Evolutionary conservation across 2,797 vertebrate species (phyloP), one percentile per base, ranked within the genome.

Genomic region (Ctenosaura bakeri): DNA sequence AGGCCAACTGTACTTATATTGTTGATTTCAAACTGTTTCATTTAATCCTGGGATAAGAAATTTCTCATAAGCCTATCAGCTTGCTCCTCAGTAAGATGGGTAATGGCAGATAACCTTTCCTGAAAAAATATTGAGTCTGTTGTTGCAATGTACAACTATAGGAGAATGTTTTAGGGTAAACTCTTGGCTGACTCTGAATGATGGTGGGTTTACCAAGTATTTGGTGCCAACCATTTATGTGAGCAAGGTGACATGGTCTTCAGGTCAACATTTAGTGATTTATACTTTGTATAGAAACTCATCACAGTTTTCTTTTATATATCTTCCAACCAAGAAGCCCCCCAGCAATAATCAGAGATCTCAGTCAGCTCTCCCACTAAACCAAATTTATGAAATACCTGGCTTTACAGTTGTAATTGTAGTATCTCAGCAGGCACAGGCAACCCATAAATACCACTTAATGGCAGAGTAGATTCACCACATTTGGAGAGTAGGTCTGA

Each of bases 231-330:
- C 22, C 13, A 62, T 87, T 87, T 77, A 46, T 78, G 74, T 78
- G 85, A 86, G 0, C 1, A 14, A 86, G 4, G 1, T 38, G 87
- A 12, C 52, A 83, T 42, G 2, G 9, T 91, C 71, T 59, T 71
- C 38, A 52, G 20, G 7, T 2, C 0, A n/a, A 54, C 35, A 64
- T 42, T 8, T 1, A 8, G 32, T 0, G 13, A 80, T 46, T 56
- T n/a, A 0, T 29, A 46, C 16, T 2, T 7, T 2, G 59, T 12
- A 26, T 50, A 46, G 6, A 24, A 74, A 88, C 86, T 76, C 59
- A 26, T 1, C 32, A 79, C 16, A 0, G 1, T 20, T 2, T 2
- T 10, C 66, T 90, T 64, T 0, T n/a, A 42, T 56, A 35, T 71
- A 8, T 29, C 59, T 91, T n/a, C 84, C 4, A 18, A 0, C 52